These are phyloP conservation scores for Galago senegalensis DNA, from an alignment of 2,797 vertebrate species.

Conservation along the genomic window DNA sequence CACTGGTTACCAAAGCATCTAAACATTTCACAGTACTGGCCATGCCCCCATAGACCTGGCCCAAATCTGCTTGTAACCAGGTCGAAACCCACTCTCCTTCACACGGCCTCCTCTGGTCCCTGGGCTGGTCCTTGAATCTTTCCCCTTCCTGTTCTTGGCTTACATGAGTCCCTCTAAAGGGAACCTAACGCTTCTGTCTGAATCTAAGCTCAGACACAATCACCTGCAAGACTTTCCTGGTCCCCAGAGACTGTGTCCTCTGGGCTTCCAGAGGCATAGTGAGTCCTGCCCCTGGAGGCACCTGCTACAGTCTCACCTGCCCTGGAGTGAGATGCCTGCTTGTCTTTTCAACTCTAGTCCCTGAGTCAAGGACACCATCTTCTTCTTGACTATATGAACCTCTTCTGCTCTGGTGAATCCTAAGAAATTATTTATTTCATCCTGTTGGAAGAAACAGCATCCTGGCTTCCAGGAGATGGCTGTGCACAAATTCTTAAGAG, in stretches of 20 bases:
- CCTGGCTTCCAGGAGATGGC: rapidly evolving
- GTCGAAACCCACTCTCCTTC: not conserved
- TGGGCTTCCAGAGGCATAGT: rapidly evolving
- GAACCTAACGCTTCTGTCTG: not conserved
- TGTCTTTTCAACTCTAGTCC: not conserved
- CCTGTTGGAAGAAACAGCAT: not conserved
- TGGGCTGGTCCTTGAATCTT: too few relatives aligned
- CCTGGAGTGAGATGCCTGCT: rapidly evolving
- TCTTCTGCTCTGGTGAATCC: not conserved
- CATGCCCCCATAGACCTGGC: rapidly evolving
- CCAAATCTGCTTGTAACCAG: not conserved
- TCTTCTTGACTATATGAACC: not conserved
- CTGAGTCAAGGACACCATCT: not conserved
- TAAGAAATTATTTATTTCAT: not conserved
- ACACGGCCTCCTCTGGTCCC: not conserved
- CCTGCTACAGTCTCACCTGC: rapidly evolving
- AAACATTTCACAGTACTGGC: too few relatives aligned
- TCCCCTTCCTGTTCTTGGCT: not conserved
- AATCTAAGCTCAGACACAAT: rapidly evolving
- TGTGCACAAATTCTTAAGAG: not conserved
- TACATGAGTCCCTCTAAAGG: not conserved
- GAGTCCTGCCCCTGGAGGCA: rapidly evolving
- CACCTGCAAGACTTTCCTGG: not conserved
- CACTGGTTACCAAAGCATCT: not conserved
- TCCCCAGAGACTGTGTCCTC: not conserved